Evolutionary conservation across 2,888 invertebrate genomes (phyloP).

Genomic region (Piscicola geometra): DNA sequence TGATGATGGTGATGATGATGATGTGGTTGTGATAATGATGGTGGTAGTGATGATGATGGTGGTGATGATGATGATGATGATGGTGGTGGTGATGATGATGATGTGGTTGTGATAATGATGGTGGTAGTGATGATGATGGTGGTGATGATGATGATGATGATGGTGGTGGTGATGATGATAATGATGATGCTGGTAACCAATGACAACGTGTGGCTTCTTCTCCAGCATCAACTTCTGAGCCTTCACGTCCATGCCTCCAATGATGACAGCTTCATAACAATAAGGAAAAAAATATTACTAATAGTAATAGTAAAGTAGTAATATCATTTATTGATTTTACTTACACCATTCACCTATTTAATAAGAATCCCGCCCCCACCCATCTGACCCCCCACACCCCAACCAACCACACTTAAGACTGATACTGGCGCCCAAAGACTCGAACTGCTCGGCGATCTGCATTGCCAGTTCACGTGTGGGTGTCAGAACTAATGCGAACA

Average conservation of each 20-base stretch:
- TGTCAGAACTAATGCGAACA: slow-evolving; percentile 68
- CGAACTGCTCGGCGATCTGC: slow-evolving; percentile 97
- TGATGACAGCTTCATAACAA: slow-evolving; percentile 74
- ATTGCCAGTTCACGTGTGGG: slow-evolving; percentile 96
- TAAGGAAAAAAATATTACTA: no score
- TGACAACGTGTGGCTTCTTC: slow-evolving; percentile 92
- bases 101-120: no score
- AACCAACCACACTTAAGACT: slow-evolving; percentile 75
- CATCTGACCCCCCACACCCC: no score
- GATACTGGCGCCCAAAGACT: slow-evolving; percentile 80
- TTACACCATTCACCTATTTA: no score
- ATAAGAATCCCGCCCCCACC: no score
- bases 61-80: slow-evolving; percentile 23
- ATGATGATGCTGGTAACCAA: slow-evolving; percentile 62
- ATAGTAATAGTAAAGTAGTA: no score
- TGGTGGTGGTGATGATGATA: neutral
- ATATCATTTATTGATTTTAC: no score
- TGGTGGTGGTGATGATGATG: neutral
- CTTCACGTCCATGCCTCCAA: slow-evolving; percentile 98
- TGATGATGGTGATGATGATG: slow-evolving; percentile 34
- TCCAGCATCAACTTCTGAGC: slow-evolving; percentile 83
- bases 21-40: slow-evolving; percentile 28
- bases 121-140: no score
- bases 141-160: neutral
- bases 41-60: slow-evolving; percentile 13